Conservation (phyloP, 30 jellyfish, hydroid and myxozoan genomes). For the Chironex yamaguchii region DNA sequence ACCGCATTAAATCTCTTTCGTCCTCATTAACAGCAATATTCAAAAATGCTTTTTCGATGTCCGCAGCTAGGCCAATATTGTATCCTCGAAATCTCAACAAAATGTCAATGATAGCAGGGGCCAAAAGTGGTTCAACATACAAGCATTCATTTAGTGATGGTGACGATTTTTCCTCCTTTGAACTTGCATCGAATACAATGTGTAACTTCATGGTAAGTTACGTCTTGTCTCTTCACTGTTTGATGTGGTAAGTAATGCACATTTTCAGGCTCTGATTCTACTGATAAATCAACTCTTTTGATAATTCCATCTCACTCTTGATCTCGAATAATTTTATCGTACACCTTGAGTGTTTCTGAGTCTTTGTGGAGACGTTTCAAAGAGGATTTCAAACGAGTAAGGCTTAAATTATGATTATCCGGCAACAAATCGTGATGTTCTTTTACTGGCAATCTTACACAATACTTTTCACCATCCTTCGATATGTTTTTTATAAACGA, state of each 20-base stretch:
- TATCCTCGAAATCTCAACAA: conserved; percentile 19
- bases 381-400: neutral
- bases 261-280: conserved; percentile 4
- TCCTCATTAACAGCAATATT: neutral
- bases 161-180: neutral
- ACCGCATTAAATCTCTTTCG: conserved; percentile 6
- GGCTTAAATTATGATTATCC: conserved; percentile 19
- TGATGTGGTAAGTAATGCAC: conserved; percentile 28
- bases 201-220: conserved; percentile 10
- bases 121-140: conserved; percentile 29
- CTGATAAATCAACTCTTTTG: neutral
- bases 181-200: conserved; percentile 41
- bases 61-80: conserved; percentile 25
- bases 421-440: conserved; percentile 6
- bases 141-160: conserved; percentile 47
- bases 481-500: conserved; percentile 15
- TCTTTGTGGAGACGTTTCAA: neutral
- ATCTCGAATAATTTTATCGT: conserved; percentile 14
- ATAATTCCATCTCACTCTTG: conserved; percentile 10
- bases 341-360: neutral
- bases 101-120: conserved; percentile 25
- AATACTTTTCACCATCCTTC: too few species aligned
- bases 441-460: too few species aligned
- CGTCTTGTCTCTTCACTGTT: conserved; percentile 1
- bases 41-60: conserved; percentile 14